Conservation (phyloP, 2,797 vertebrate genomes). For the Arctocebus calabarensis region DNA sequence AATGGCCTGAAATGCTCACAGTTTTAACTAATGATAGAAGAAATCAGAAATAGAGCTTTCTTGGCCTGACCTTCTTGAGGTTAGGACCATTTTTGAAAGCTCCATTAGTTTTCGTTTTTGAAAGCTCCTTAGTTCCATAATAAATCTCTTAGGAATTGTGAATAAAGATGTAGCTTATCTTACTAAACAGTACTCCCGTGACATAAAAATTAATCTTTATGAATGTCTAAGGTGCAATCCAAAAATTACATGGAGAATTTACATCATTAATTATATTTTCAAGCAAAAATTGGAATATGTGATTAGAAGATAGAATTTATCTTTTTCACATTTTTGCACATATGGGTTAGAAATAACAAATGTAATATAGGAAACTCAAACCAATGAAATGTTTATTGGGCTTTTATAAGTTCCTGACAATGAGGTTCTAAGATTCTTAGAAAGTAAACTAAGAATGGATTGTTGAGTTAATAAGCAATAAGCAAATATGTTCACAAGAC, state of each 20-base stretch:
- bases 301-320: slow-evolving; percentile 35
- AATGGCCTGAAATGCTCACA: neutral
- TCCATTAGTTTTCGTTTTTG: slow-evolving; percentile 45
- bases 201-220: slow-evolving; percentile 59
- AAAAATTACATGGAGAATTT: slow-evolving; percentile 47
- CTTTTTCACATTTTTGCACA: slow-evolving; percentile 49
- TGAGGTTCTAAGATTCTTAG: slow-evolving; percentile 42
- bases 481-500: slow-evolving; percentile 6
- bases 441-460: neutral
- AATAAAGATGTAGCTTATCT: slow-evolving; percentile 20
- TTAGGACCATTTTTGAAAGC: slow-evolving; percentile 50
- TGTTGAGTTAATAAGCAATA: slow-evolving; percentile 13
- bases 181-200: slow-evolving; percentile 17
- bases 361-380: slow-evolving; percentile 15
- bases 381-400: neutral
- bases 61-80: slow-evolving; percentile 13
- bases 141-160: slow-evolving; percentile 35
- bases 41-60: slow-evolving; percentile 6
- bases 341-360: slow-evolving; percentile 48
- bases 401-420: neutral
- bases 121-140: slow-evolving; percentile 52
- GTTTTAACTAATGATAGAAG: slow-evolving; percentile 38
- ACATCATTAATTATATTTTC: slow-evolving; percentile 57
- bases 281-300: slow-evolving; percentile 51
- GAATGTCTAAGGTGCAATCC: slow-evolving; percentile 5